phyloP scores from a whole-genome alignment of 2,888 invertebrate species.

The Zootermopsis nevadensis region DNA sequence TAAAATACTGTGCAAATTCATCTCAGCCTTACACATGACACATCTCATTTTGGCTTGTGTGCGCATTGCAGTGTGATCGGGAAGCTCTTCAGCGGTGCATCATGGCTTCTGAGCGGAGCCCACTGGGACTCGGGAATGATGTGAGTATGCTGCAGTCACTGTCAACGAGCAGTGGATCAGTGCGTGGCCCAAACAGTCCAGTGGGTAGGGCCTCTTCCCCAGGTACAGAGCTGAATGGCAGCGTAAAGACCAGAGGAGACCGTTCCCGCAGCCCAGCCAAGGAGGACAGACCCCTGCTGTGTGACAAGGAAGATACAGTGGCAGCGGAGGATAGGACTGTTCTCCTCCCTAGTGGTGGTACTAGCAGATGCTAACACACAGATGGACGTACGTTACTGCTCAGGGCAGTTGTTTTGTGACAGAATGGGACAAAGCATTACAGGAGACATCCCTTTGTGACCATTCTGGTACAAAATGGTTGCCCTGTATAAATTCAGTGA shows the following conservation, averaged over 20 bases:
- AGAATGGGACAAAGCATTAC: too few species aligned
- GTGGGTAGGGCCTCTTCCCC: not conserved
- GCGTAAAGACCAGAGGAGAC: not conserved
- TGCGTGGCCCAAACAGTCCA: not conserved
- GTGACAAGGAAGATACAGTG: slow-evolving; percentile 9
- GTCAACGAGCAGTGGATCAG: slow-evolving; percentile 23
- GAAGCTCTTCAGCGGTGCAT: slow-evolving; percentile 45
- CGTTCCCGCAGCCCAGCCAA: not conserved
- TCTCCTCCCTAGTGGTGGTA: slow-evolving; percentile 30
- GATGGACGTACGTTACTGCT: not conserved
- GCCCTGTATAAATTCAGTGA: too few species aligned
- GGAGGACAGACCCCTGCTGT: slow-evolving; percentile 10
- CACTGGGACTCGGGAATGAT: slow-evolving; percentile 13
- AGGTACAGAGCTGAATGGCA: slow-evolving; percentile 37
- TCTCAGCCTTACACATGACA: not conserved
- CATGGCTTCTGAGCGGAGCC: slow-evolving; percentile 40
- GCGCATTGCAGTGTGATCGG: slow-evolving; percentile 46
- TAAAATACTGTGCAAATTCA: not conserved
- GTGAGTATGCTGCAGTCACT: slow-evolving; percentile 39
- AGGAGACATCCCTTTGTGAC: too few species aligned
- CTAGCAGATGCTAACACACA: slow-evolving; percentile 8
- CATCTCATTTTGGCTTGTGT: not conserved
- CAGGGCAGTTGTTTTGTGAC: not conserved
- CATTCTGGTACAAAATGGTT: too few species aligned
- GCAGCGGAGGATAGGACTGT: slow-evolving; percentile 45